phyloP scores from a whole-genome alignment of 1,140 invertebrate species.

The Cherax destructor region DNA sequence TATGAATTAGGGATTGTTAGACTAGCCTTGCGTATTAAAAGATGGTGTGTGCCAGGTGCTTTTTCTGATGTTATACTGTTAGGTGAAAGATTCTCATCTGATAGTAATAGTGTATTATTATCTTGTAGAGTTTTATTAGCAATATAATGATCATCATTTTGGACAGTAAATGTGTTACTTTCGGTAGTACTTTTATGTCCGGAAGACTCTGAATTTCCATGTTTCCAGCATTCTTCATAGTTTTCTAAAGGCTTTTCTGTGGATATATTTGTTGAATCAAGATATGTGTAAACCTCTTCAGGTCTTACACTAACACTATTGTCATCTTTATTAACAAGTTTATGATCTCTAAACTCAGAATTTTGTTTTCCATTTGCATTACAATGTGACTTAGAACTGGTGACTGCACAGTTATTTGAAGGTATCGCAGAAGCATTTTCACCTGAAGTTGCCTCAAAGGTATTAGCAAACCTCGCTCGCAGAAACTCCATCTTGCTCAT shows the following conservation, averaged over 20 bases:
- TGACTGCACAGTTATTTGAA: background rate
- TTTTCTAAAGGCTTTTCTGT: background rate
- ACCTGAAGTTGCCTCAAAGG: background rate
- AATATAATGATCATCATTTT: background rate
- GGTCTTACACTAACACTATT: background rate
- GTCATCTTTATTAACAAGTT: background rate
- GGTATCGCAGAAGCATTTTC: background rate
- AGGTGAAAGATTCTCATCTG: background rate
- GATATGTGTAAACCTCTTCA: background rate
- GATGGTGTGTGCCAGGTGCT: background rate
- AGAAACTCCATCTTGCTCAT: conserved; percentile 39
- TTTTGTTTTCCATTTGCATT: background rate
- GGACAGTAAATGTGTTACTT: background rate
- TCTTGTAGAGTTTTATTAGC: background rate
- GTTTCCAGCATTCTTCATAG: background rate
- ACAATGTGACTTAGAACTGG: background rate
- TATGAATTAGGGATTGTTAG: conserved; percentile 8
- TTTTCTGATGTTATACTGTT: background rate
- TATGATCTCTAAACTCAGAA: background rate
- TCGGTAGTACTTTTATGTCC: background rate
- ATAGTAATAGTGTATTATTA: background rate
- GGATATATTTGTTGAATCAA: conserved; percentile 11
- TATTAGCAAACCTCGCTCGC: conserved; percentile 7
- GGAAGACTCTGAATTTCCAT: background rate
- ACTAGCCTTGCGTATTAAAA: background rate